Evolutionary conservation across 2,113 vertebrate species (phyloP).

Genomic region (Corynorhinus townsendii): DNA sequence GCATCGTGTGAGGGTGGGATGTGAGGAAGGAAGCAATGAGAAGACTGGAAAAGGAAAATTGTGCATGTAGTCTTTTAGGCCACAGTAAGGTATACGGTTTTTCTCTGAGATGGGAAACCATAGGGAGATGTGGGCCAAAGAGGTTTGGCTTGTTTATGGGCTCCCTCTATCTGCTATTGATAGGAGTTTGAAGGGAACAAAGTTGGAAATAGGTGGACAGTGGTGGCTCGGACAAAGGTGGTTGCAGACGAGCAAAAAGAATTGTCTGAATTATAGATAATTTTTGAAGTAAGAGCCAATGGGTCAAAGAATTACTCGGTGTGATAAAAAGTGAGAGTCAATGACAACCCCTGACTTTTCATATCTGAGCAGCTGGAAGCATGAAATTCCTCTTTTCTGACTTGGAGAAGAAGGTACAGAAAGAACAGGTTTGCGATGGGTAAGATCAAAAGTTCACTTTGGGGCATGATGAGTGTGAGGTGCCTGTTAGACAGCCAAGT

Average conservation of each 20-base stretch:
- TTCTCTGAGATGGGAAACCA: background rate
- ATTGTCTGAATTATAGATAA: background rate
- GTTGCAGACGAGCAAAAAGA: background rate
- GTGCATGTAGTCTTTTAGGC: accelerated
- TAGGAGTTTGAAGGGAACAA: background rate
- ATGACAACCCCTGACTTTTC: background rate
- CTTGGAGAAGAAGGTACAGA: accelerated
- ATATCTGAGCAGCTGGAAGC: background rate
- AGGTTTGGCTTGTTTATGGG: too few species aligned
- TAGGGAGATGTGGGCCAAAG: background rate
- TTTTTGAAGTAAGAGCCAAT: background rate
- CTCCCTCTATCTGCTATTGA: background rate
- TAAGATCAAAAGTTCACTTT: accelerated
- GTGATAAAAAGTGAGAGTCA: background rate
- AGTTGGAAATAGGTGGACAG: background rate
- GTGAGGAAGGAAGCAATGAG: accelerated
- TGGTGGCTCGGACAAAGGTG: accelerated
- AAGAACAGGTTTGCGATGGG: background rate
- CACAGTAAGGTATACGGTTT: background rate
- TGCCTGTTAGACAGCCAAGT: background rate
- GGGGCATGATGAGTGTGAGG: accelerated
- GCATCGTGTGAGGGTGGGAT: too few species aligned
- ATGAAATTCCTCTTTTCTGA: background rate
- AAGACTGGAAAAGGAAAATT: background rate
- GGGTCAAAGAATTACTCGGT: background rate